Conservation (phyloP, 2,113 vertebrate genomes). For the Boulengeromyrus knoepffleri region DNA sequence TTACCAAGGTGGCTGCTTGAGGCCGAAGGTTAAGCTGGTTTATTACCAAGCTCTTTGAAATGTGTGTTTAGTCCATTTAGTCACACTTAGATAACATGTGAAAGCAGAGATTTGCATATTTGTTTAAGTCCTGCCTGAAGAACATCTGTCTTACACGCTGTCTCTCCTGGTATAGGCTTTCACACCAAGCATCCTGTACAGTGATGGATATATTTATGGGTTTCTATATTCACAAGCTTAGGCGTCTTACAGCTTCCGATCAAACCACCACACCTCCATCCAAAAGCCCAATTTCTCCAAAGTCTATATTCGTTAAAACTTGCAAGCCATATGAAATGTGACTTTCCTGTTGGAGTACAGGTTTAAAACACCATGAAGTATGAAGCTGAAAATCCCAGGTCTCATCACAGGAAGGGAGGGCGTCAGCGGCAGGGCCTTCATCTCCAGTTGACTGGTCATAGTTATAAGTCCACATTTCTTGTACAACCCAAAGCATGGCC, state of each 20-base stretch:
- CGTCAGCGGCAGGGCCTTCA: too few species aligned
- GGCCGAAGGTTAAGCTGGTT: not conserved
- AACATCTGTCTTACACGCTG: not conserved
- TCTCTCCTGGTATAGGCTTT: not conserved
- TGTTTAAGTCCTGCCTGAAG: not conserved
- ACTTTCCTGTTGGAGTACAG: not conserved
- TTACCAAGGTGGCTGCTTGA: not conserved
- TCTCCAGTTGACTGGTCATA: not conserved
- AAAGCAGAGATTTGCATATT: not conserved
- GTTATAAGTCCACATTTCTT: not conserved
- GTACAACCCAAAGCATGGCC: not conserved
- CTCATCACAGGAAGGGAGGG: not conserved
- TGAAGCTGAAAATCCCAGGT: not conserved
- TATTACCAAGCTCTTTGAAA: not conserved
- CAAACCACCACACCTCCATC: not conserved
- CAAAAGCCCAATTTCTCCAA: not conserved
- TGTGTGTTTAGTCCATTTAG: not conserved
- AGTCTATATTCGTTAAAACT: not conserved
- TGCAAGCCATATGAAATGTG: not conserved
- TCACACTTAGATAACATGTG: not conserved
- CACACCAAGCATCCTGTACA: not conserved
- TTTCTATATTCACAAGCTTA: not conserved
- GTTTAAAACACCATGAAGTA: not conserved
- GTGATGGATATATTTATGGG: not conserved
- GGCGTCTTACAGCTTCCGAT: not conserved